Evolutionary conservation across 2,888 invertebrate genomes (phyloP), one percentile per base, ranked within the genome.

Genomic region (Orthonychiurus folsomi): DNA sequence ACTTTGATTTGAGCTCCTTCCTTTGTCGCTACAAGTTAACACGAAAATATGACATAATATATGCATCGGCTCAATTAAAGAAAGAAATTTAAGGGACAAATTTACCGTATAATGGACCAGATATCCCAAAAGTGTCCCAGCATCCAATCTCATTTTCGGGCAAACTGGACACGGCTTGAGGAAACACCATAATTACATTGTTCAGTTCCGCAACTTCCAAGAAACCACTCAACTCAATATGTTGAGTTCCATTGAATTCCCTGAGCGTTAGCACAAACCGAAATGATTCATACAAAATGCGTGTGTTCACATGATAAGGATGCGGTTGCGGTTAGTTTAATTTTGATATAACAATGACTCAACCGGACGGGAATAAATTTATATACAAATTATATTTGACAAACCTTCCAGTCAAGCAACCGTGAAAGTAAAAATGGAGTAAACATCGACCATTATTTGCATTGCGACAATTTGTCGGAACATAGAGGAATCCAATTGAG

Each of bases 381-480:
- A 52, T 27, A 54, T 25, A 55, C 12, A 28, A 56, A 50, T n/a
- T n/a, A n/a, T n/a, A n/a, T 24, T 2, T 2, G 2, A 15, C 27
- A 20, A 12, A 66, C 69, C 65, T 61, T 59, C 66, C 68, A 50
- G 60, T 56, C 3, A 50, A 20, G 27, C 69, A 69, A 2, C 63
- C 69, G 50, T 69, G 69, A 52, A 68, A 69, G 50, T 66, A 69
- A 1, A 68, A 37, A 54, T 69, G 69, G n/a, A 69, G 56, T 3
- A 59, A 12, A 48, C 69, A 69, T 23, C 59, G n/a, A n/a, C n/a
- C n/a, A 1, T 27, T 24, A 1, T 54, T 37, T 20, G 15, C 37
- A 3, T 27, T 53, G 20, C 24, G 54, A 21, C 69, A 66, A 20
- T 55, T 53, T 5, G 20, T 52, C 15, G 69, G 69, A 2, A 69